Conservation (phyloP, 2,113 vertebrate genomes). For the Cichladusa arquata region DNA sequence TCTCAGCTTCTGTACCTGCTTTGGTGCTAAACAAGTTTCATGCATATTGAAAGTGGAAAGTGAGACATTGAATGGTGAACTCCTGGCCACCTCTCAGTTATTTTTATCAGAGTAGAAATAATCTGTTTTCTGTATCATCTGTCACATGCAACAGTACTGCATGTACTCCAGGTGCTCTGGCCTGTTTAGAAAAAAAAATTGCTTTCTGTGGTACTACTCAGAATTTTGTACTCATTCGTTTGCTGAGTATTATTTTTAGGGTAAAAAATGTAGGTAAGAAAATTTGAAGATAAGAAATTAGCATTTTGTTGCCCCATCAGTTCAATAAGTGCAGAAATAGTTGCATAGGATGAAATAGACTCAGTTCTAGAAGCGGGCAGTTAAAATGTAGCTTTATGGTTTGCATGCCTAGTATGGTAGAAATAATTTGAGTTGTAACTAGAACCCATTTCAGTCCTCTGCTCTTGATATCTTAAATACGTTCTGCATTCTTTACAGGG, state of each 20-base stretch:
- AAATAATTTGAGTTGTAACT: neutral
- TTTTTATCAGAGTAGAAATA: neutral
- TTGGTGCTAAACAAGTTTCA: neutral
- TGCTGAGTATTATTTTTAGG: neutral
- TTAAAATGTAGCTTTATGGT: neutral
- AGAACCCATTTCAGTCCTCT: neutral
- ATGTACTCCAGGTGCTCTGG: neutral
- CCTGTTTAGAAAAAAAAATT: neutral
- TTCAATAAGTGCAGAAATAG: neutral
- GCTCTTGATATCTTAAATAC: neutral
- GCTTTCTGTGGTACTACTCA: neutral
- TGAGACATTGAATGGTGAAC: neutral
- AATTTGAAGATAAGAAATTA: neutral
- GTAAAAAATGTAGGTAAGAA: neutral
- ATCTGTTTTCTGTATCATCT: neutral
- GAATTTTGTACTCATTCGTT: neutral
- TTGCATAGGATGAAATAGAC: neutral
- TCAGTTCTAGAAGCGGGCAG: neutral
- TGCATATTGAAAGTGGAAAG: neutral
- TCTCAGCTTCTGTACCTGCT: neutral
- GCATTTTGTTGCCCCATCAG: neutral
- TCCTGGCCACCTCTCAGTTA: neutral
- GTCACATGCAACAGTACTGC: neutral
- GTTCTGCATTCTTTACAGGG: constrained; percentile 23
- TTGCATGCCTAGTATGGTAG: neutral